Evolutionary conservation across 2,888 invertebrate species (phyloP), one percentile per base, ranked within the genome.

Genomic region (Diarsia rubi): DNA sequence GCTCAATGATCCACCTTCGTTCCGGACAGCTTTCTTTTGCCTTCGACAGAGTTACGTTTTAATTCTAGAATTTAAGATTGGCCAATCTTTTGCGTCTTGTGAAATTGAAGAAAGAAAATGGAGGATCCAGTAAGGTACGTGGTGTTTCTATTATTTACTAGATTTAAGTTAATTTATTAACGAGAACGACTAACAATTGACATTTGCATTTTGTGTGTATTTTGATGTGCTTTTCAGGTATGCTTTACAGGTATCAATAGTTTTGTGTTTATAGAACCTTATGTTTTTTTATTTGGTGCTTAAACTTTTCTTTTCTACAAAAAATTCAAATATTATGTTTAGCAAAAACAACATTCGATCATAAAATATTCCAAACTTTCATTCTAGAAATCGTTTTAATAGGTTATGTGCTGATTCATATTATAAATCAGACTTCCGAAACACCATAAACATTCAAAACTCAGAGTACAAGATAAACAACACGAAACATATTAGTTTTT

Each of bases 211-310:
- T 91, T 93, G 90, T 93, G 92, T 94, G 92, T 91, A 59, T 93
- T 93, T 95, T 86, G 90, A 91, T 95, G 95, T 96, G 94, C 93
- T 90, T 91, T 94, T 88, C 94, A 95, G 95, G 92, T 91, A 86
- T 91, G 83, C 78, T 78, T 80, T 95, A 94, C 96, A 95, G 96
- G 96, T 96, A 96, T 96, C 96, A 96, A 96, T 96, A 88, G 57
- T 69, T 63, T 69, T 81, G 52, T 73, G 68, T 73, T 83, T 45
- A 45, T 54, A n/a, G 69, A 44, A 19, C 45, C 11, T 44, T 21
- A 21, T 16, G 1, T 49, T 63, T 42, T 45, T 60, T 21, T 21
- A 9, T 3, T 60, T 37, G 1, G 37, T 74, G 19, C 59, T 42
- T 59, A 42, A 16, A 44, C 45, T 57, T 60, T 49, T 19, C 9